Conservation (phyloP, 1,140 invertebrate species). For the Pemphigus obesinymphae region DNA sequence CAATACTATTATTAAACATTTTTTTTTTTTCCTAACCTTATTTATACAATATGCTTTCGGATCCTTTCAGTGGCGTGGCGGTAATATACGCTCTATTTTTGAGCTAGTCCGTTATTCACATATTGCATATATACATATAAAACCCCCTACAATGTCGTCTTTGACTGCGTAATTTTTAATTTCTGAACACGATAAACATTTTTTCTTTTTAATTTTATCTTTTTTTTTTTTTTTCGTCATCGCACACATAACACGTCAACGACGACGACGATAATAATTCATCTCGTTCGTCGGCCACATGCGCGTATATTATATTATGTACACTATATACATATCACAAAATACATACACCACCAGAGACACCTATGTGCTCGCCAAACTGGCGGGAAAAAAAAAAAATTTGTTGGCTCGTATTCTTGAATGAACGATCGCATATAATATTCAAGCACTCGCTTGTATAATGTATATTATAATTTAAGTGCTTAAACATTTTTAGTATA, state of each 20-base stretch:
- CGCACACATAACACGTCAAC: no score
- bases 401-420: neutral
- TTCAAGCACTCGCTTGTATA: no score
- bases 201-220: no score
- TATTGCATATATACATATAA: no score
- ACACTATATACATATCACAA: no score
- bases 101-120: neutral
- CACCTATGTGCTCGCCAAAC: neutral
- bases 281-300: neutral
- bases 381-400: neutral
- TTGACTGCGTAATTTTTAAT: neutral
- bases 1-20: no score
- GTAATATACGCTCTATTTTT: neutral
- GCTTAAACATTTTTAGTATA: no score
- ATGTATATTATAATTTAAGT: no score
- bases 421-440: neutral
- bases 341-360: no score
- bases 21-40: no score
- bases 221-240: neutral
- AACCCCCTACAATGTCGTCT: slow-evolving; percentile 12
- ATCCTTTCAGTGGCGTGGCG: neutral
- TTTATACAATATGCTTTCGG: no score
- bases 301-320: no score
- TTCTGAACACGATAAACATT: neutral
- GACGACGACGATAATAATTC: neutral